Conservation (phyloP, 2,888 invertebrate genomes). For the Schrankia costaestrigalis region DNA sequence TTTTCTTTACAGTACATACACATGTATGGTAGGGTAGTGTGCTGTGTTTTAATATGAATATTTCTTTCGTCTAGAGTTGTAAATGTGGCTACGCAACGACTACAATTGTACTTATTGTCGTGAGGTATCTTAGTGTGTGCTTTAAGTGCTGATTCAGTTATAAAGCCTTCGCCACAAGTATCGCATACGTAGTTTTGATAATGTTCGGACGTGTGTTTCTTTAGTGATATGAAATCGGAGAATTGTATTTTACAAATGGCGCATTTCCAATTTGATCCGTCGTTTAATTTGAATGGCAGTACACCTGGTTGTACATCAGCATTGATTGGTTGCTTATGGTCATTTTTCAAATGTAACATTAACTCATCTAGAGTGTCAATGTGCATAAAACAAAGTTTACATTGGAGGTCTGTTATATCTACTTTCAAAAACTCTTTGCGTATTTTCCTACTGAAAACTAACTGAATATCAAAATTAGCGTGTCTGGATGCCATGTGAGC, state of each 20-base stretch:
- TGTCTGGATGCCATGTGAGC: slow-evolving; percentile 68
- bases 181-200: slow-evolving; percentile 73
- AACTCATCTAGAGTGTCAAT: slow-evolving; percentile 65
- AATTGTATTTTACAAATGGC: slow-evolving; percentile 68
- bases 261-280: slow-evolving; percentile 67
- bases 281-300: slow-evolving; percentile 66
- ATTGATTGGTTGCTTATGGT: slow-evolving; percentile 69
- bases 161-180: slow-evolving; percentile 72
- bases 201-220: slow-evolving; percentile 68
- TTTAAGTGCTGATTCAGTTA: slow-evolving; percentile 64
- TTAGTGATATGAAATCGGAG: slow-evolving; percentile 62
- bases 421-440: slow-evolving; percentile 69
- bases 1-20: slow-evolving; percentile 71
- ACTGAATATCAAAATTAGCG: slow-evolving; percentile 63
- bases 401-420: slow-evolving; percentile 70
- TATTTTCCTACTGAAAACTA: slow-evolving; percentile 66
- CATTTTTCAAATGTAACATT: slow-evolving; percentile 62
- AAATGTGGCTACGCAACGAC: slow-evolving; percentile 69
- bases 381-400: slow-evolving; percentile 64
- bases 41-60: slow-evolving; percentile 65
- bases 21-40: slow-evolving; percentile 66
- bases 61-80: slow-evolving; percentile 64
- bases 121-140: slow-evolving; percentile 68
- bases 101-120: slow-evolving; percentile 68
- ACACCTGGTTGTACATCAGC: slow-evolving; percentile 70